Percentiles rank a stretch among this genome's conserved stretches.
Conservation (phyloP, 1,140 invertebrate species). For the Euura saliciscinereae region DNA sequence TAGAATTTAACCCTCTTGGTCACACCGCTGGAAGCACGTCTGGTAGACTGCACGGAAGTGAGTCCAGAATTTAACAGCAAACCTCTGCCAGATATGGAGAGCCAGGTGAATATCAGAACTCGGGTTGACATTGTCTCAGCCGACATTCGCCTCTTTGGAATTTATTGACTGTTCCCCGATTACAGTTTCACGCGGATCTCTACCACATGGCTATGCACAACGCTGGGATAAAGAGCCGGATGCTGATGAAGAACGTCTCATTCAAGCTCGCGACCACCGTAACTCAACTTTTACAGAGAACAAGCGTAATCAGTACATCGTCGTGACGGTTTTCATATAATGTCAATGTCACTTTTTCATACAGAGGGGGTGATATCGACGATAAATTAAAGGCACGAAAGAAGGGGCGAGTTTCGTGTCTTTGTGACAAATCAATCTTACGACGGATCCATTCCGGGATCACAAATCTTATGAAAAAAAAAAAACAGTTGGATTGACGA, state of each 20-base stretch:
- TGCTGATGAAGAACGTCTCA: conserved; percentile 46
- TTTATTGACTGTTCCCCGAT: conserved; percentile 30
- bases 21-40: conserved; percentile 65
- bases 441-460: too few species aligned
- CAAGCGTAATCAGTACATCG: conserved; percentile 57
- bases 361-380: too few species aligned
- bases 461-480: too few species aligned
- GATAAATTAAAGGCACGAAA: too few species aligned
- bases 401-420: too few species aligned
- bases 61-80: conserved; percentile 68
- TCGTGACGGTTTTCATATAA: conserved; percentile 27
- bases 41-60: conserved; percentile 75
- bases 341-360: too few species aligned
- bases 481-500: too few species aligned
- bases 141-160: not conserved
- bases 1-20: conserved; percentile 66
- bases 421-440: too few species aligned
- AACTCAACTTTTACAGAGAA: conserved; percentile 45
- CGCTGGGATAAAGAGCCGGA: conserved; percentile 50
- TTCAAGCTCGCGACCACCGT: conserved; percentile 51
- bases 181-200: conserved; percentile 73
- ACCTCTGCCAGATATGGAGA: conserved; percentile 62
- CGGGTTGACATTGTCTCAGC: not conserved
- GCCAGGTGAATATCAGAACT: conserved; percentile 40
- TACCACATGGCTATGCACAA: conserved; percentile 63